Base-by-base conservation (phyloP, 1,140 invertebrate species). In the Drosophila tani region DNA sequence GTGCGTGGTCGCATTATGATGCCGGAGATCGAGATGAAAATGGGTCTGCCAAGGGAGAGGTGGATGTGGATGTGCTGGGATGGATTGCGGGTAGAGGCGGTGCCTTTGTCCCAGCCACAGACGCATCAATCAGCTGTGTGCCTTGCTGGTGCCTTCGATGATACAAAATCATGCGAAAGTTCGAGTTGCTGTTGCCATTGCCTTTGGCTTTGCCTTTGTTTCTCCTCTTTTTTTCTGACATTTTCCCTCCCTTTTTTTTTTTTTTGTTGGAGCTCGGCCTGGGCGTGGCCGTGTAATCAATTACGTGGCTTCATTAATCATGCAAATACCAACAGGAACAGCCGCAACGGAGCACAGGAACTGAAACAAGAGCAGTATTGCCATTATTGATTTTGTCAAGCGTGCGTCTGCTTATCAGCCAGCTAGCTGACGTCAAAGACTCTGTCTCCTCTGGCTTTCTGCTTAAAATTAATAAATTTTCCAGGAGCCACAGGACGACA, bases 261-360 rank as follows among this genome's bases (percentile, higher is more conserved):
- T 68, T 45, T 32, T 40, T 50, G 49, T 45, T 68, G 24, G 41
- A 43, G 24, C 32, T 5, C 32, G 21, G 56, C 46, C 53, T 58
- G 73, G 84, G 84, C 73, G 84, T 88, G 73, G 81, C 68, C 74
- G 47, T 88, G 69, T 84, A 87, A 88, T 87, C 84, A 87, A 88
- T 87, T 87, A 87, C 77, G 69, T 88, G 81, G 81, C 67, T 87
- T 88, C 84, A 87, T 87, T 87, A 87, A 87, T 87, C 84, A 87
- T 88, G 84, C 84, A 87, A 87, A 87, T 88, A 83, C 77, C 78
- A 71, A 71, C 76, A 67, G 66, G 35, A 69, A 65, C 66, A 49
- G 49, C 24, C 51, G 49, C 40, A 55, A 50, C 2, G 53, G 51
- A 65, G 58, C 35, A 49, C 60, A 24, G 41, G 24, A 35, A 32